These are phyloP conservation scores for Choloepus didactylus DNA, from an alignment of 2,797 vertebrate genomes.

Conservation along the genomic window DNA sequence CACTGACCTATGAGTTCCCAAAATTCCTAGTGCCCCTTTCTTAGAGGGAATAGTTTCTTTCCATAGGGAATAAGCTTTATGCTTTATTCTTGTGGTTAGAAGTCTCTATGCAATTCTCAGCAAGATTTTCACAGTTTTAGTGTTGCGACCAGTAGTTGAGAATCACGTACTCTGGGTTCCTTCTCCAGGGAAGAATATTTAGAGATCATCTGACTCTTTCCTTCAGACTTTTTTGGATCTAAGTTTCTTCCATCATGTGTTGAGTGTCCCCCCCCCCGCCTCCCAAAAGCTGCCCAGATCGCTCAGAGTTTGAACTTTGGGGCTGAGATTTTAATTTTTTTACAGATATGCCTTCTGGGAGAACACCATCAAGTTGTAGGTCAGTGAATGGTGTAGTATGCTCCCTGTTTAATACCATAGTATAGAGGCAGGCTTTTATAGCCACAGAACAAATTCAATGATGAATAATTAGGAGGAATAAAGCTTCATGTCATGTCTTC, in stretches of 20 bases:
- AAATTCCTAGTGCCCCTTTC: background rate
- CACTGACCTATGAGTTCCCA: background rate
- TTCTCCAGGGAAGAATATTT: background rate
- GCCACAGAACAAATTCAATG: background rate
- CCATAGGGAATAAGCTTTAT: background rate
- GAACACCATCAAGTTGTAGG: background rate
- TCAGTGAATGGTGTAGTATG: background rate
- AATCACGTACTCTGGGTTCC: background rate
- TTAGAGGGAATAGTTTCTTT: background rate
- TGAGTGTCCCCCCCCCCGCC: background rate
- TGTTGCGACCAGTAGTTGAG: background rate
- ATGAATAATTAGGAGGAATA: background rate
- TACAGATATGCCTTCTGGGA: background rate
- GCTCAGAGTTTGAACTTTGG: background rate
- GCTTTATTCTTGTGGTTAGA: background rate
- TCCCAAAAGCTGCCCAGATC: background rate
- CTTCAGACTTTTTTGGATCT: background rate
- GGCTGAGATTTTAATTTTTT: background rate
- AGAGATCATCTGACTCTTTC: background rate
- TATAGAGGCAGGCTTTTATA: background rate
- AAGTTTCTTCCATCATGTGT: background rate
- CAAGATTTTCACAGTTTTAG: background rate
- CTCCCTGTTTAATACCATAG: background rate
- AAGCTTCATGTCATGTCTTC: background rate
- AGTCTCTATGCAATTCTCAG: slow-evolving; percentile 14